Conservation (phyloP, 1,140 invertebrate species). For the Drosophila santomea region DNA sequence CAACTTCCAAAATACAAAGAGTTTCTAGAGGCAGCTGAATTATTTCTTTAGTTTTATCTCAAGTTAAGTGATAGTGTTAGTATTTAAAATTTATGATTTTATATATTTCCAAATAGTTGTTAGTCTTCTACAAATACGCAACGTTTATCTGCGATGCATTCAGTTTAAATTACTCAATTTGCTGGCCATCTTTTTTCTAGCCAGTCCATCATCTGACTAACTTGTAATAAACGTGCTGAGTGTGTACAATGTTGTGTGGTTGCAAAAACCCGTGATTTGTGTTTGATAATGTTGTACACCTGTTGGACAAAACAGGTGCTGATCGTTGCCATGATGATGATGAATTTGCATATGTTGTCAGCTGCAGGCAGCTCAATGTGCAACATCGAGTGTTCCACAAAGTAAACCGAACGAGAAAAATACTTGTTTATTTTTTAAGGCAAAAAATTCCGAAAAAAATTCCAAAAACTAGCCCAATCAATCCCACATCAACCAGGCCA, state of each 20-base stretch:
- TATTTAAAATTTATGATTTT: no score
- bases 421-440: no score
- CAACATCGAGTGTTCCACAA: slow-evolving; percentile 18
- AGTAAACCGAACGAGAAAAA: neutral
- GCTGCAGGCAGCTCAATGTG: slow-evolving; percentile 27
- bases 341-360: slow-evolving; percentile 38
- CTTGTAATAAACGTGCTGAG: slow-evolving; percentile 1
- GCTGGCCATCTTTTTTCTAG: neutral
- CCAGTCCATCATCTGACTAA: neutral
- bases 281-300: slow-evolving; percentile 39
- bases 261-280: slow-evolving; percentile 31
- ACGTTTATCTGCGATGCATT: neutral
- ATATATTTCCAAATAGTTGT: neutral
- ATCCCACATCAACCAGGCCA: neutral
- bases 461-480: neutral
- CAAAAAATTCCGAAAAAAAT: no score
- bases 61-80: no score
- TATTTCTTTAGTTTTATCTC: neutral
- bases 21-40: neutral
- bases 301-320: slow-evolving; percentile 34
- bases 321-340: slow-evolving; percentile 13
- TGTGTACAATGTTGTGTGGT: slow-evolving; percentile 1
- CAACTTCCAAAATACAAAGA: neutral
- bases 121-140: neutral
- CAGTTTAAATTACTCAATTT: neutral